These are phyloP conservation scores for Platycheirus albimanus DNA, from an alignment of 2,888 invertebrate genomes.

Conservation along the genomic window DNA sequence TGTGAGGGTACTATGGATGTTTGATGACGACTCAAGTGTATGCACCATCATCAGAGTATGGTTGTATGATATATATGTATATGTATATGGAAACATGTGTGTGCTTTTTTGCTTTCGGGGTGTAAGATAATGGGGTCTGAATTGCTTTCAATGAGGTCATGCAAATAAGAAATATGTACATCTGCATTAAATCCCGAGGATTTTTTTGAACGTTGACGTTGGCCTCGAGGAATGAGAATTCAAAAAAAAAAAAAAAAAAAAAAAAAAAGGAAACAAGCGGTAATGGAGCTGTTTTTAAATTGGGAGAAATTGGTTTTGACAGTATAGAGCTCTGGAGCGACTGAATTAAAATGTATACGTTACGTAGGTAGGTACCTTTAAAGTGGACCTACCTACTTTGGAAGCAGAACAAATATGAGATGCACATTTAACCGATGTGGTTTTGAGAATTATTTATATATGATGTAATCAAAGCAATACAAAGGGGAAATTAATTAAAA, in stretches of 20 bases:
- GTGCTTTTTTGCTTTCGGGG: conserved; percentile 27
- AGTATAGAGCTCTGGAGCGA: conserved; percentile 20
- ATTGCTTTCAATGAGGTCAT: conserved; percentile 71
- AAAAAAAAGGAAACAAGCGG: conserved; percentile 28
- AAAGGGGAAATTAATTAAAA: no score
- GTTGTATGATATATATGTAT: no score
- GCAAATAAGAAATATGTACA: conserved; percentile 71
- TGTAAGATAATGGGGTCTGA: conserved; percentile 66
- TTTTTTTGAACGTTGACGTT: conserved; percentile 28
- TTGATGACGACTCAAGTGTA: conserved; percentile 54
- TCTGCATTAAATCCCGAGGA: conserved; percentile 54
- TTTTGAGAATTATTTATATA: conserved; percentile 14
- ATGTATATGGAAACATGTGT: conserved; percentile 1
- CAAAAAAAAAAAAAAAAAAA: conserved; percentile 13
- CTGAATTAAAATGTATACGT: no score
- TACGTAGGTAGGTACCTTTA: no score
- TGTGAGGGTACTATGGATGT: conserved; percentile 50
- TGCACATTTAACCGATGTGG: conserved; percentile 9
- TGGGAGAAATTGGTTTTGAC: conserved; percentile 60
- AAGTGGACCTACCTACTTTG: conserved; percentile 14
- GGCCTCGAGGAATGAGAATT: conserved; percentile 3
- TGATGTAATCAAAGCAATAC: not conserved
- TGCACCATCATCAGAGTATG: conserved; percentile 13
- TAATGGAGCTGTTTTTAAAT: conserved; percentile 71
- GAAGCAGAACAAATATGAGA: conserved; percentile 36